phyloP scores from a whole-genome alignment of 2,888 invertebrate genomes.

The Macropis europaea region DNA sequence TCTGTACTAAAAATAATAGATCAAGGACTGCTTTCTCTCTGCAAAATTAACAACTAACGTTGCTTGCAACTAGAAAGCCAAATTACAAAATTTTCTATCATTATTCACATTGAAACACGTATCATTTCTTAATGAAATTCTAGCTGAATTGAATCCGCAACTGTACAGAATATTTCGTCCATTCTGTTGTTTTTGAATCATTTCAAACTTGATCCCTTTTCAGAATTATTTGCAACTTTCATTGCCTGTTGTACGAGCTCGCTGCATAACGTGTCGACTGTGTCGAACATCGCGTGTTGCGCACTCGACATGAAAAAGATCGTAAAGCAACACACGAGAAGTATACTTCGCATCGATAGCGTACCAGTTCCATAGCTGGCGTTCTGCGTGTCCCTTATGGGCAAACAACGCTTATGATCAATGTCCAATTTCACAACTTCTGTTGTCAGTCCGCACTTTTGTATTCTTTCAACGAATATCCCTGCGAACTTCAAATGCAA shows the following conservation, averaged over 20 bases:
- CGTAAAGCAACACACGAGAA: conserved; percentile 21
- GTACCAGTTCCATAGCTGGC: conserved; percentile 17
- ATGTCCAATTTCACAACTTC: conserved; percentile 11
- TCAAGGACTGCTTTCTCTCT: conserved; percentile 28
- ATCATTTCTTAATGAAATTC: too few species aligned
- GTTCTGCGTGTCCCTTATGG: conserved; percentile 25
- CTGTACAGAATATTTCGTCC: neutral
- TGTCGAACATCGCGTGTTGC: conserved; percentile 44
- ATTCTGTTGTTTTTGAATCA: neutral
- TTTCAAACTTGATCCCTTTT: too few species aligned
- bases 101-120: too few species aligned
- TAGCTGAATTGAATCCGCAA: too few species aligned
- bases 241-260: conserved; percentile 40
- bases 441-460: conserved; percentile 2
- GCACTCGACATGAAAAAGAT: conserved; percentile 26
- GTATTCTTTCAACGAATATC: too few species aligned
- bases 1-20: conserved; percentile 59
- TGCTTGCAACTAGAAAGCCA: neutral
- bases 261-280: conserved; percentile 26
- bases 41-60: conserved; percentile 5
- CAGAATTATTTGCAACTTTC: too few species aligned
- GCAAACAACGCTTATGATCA: conserved; percentile 40
- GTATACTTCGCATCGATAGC: conserved; percentile 42
- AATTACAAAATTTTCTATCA: neutral
- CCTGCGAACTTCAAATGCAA: too few species aligned